A percentile compares a stretch with the other conserved stretches of the same genome.
These are phyloP conservation scores for Paradisaea rubra DNA, from an alignment of 2,113 vertebrate genomes.

Conservation along the genomic window DNA sequence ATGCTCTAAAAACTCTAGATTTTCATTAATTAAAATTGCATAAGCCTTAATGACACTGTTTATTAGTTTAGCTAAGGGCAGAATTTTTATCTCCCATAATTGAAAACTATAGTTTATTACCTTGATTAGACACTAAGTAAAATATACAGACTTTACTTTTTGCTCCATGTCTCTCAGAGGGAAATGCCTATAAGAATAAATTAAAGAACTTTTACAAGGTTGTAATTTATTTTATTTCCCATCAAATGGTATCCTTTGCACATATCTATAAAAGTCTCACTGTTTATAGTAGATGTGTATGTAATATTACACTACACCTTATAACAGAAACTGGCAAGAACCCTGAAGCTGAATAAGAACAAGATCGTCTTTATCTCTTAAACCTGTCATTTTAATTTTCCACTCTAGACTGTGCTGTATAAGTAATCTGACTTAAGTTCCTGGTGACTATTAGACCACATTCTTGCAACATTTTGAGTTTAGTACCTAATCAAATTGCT, in stretches of 20 bases:
- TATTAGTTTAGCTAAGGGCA: constrained; percentile 54
- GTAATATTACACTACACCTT: constrained; percentile 70
- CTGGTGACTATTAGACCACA: constrained; percentile 55
- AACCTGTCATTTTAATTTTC: constrained; percentile 75
- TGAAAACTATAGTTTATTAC: constrained; percentile 41
- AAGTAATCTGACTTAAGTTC: constrained; percentile 55
- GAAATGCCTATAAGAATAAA: constrained; percentile 41
- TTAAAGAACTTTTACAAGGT: constrained; percentile 60
- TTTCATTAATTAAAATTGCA: constrained; percentile 49
- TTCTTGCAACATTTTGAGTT: constrained; percentile 66
- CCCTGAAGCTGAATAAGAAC: constrained; percentile 60
- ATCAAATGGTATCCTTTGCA: constrained; percentile 62
- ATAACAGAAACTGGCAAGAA: constrained; percentile 64
- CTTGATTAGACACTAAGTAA: constrained; percentile 43
- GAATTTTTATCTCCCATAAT: constrained; percentile 49
- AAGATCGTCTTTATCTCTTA: constrained; percentile 71
- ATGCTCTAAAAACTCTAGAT: constrained; percentile 32
- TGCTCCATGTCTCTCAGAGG: neutral
- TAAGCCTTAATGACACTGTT: constrained; percentile 59
- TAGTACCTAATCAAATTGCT: constrained; percentile 66
- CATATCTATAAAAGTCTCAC: constrained; percentile 64
- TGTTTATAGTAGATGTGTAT: constrained; percentile 69
- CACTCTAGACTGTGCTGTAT: constrained; percentile 33
- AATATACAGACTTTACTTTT: constrained; percentile 46
- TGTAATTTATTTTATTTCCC: constrained; percentile 70